These are phyloP conservation scores for Clistopyga incitator DNA, from an alignment of 2,888 invertebrate species.

Conservation along the genomic window DNA sequence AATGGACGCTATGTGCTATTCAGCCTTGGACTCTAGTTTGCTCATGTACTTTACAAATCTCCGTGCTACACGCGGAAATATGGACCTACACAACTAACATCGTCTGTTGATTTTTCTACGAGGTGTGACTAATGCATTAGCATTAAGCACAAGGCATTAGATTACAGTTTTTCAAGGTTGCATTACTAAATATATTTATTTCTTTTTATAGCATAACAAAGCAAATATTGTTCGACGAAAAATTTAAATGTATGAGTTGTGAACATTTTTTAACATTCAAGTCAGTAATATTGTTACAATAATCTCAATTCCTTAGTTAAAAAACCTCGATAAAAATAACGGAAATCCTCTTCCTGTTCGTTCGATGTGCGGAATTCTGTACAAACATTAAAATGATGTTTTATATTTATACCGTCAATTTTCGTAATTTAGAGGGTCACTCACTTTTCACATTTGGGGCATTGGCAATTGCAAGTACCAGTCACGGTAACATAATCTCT, in stretches of 20 bases:
- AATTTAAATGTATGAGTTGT: not conserved
- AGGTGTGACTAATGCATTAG: not conserved
- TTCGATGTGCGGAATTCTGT: not conserved
- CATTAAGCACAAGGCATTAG: not conserved
- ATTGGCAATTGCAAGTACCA: not conserved
- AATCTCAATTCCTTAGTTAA: not conserved
- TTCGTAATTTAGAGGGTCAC: not conserved
- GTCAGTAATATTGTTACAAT: not conserved
- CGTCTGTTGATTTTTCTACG: not conserved
- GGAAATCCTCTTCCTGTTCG: not conserved
- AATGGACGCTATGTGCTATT: not conserved
- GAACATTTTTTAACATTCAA: not conserved
- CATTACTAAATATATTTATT: not conserved
- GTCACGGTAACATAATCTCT: not conserved
- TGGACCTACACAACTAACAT: not conserved
- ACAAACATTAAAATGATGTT: not conserved
- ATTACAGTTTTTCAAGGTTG: conserved; percentile 14
- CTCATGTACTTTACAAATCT: not conserved
- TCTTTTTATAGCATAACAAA: not conserved
- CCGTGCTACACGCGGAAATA: not conserved
- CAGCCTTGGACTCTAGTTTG: conserved; percentile 15
- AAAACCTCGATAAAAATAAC: not conserved
- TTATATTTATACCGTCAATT: not conserved
- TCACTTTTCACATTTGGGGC: not conserved
- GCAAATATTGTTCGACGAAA: not conserved